Evolutionary conservation across 2,797 vertebrate species (phyloP).

Genomic region (Argya squamiceps): DNA sequence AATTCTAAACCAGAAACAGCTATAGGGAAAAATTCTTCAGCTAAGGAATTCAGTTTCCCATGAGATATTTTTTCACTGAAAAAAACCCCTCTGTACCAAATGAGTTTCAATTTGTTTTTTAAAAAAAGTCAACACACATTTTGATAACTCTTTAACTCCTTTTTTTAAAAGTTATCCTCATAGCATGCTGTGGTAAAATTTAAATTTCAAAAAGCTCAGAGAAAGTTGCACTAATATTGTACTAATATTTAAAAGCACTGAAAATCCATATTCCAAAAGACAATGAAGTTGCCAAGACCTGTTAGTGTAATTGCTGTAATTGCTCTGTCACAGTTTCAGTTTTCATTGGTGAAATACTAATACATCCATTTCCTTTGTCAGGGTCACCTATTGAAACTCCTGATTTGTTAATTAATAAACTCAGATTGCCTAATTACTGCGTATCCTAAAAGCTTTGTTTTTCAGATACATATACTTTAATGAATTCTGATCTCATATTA

Average conservation of each 20-base stretch:
- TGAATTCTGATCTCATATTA: not conserved
- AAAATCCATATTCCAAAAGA: not conserved
- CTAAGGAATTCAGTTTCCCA: not conserved
- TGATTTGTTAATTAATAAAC: not conserved
- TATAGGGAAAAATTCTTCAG: not conserved
- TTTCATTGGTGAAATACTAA: not conserved
- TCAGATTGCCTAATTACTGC: not conserved
- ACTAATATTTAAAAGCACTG: not conserved
- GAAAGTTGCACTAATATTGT: not conserved
- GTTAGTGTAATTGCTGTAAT: not conserved
- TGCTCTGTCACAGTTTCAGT: not conserved
- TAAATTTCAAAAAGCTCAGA: not conserved
- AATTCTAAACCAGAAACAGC: not conserved
- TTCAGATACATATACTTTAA: not conserved
- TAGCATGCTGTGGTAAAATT: not conserved
- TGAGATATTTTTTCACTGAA: not conserved
- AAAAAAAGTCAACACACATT: not conserved
- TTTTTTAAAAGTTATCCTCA: not conserved
- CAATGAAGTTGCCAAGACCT: not conserved
- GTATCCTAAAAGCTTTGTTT: not conserved
- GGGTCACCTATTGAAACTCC: not conserved
- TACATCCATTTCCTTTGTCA: not conserved
- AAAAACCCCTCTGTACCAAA: not conserved
- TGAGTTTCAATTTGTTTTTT: not conserved
- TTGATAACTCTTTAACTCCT: not conserved